These are phyloP conservation scores for Pagetopsis macropterus DNA, from an alignment of 2,797 vertebrate species.

Conservation along the genomic window DNA sequence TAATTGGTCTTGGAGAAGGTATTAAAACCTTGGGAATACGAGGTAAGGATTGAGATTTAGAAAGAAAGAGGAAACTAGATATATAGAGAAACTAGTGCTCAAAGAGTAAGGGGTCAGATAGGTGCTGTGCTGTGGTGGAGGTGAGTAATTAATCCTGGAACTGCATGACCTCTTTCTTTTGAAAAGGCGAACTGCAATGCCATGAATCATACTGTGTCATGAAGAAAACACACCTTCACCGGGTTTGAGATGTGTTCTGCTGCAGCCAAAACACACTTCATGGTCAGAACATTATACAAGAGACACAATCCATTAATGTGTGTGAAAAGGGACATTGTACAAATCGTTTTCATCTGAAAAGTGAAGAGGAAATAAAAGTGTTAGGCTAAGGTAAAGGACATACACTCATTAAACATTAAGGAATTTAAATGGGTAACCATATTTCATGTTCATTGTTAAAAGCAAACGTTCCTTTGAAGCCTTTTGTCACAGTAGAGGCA, in stretches of 20 bases:
- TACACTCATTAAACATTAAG: too few species aligned
- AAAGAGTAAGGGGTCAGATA: neutral
- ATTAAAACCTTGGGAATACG: neutral
- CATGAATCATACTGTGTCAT: constrained; percentile 43
- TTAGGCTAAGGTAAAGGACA: too few species aligned
- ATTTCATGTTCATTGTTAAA: too few species aligned
- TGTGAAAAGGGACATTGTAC: neutral
- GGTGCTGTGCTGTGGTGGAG: constrained; percentile 19
- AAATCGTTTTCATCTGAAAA: too few species aligned
- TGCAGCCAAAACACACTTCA: neutral
- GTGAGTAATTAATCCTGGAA: constrained; percentile 40
- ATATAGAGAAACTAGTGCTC: constrained; percentile 2
- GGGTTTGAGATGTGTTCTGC: neutral
- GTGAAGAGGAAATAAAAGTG: too few species aligned
- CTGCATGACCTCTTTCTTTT: constrained; percentile 49
- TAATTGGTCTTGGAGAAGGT: constrained; percentile 14
- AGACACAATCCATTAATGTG: neutral
- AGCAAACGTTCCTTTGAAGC: too few species aligned
- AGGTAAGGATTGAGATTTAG: neutral
- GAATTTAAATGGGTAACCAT: too few species aligned
- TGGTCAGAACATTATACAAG: neutral
- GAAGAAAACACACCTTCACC: constrained; percentile 16
- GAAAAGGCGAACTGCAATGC: constrained; percentile 22
- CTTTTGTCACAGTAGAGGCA: too few species aligned
- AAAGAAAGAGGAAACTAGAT: neutral